These are phyloP conservation scores for Sarotherodon lohbergeri DNA, from an alignment of 2,113 vertebrate genomes.

Conservation along the genomic window DNA sequence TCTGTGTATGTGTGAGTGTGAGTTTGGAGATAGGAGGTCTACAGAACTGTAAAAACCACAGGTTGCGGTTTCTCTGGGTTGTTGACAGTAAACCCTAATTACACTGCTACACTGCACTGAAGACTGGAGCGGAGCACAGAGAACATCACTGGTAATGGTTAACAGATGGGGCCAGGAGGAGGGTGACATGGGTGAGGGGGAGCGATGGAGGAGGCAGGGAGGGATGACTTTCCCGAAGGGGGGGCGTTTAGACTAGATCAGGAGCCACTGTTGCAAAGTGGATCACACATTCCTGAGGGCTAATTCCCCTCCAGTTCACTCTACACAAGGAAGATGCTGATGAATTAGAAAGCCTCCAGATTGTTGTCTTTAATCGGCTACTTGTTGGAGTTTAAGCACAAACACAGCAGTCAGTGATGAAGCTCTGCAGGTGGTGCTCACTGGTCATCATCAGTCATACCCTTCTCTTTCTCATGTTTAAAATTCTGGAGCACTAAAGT, in stretches of 20 bases:
- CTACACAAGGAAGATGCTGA: neutral
- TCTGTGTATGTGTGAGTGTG: neutral
- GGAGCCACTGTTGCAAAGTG: neutral
- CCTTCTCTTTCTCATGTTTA: neutral
- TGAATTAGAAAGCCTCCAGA: neutral
- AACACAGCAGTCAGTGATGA: neutral
- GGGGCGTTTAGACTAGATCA: neutral
- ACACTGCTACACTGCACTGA: constrained; percentile 54
- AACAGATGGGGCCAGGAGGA: constrained; percentile 59
- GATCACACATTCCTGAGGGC: neutral
- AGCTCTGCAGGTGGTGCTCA: neutral
- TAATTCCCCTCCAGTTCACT: neutral
- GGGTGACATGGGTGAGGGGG: neutral
- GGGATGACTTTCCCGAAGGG: constrained; percentile 14
- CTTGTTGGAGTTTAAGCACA: neutral
- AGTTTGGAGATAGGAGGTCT: constrained; percentile 34
- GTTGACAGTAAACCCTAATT: constrained; percentile 72
- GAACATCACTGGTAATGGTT: constrained; percentile 61
- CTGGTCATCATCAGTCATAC: neutral
- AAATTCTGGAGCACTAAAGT: neutral
- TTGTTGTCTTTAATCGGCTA: neutral
- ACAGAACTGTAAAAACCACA: constrained; percentile 50
- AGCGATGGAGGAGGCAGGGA: neutral
- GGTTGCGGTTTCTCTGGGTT: constrained; percentile 61
- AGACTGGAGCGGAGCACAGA: constrained; percentile 26